Conservation (phyloP, 37 sponge, comb jelly and placozoan species). For the Beroe forskalii region DNA sequence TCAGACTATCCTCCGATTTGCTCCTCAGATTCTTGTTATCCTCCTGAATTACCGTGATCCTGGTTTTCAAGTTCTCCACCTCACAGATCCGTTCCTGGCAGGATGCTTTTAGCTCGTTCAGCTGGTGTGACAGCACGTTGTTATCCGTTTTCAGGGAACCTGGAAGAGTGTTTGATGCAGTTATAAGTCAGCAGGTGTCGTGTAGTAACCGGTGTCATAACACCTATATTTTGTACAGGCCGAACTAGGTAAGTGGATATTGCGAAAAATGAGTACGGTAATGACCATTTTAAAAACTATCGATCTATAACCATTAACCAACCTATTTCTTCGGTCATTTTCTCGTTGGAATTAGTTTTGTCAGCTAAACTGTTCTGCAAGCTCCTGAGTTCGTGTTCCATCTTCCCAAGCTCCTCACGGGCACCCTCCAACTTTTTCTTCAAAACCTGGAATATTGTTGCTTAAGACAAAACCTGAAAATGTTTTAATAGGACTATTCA, state of each 20-base stretch:
- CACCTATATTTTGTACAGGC: no score
- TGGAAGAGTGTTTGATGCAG: no score
- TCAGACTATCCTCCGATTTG: constrained; percentile 28
- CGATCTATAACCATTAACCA: no score
- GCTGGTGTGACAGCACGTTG: constrained; percentile 18
- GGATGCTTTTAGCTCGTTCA: constrained; percentile 8
- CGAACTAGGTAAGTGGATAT: no score
- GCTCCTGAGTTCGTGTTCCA: constrained; percentile 49
- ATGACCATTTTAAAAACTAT: no score
- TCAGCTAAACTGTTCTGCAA: background rate
- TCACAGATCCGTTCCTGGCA: constrained; percentile 10
- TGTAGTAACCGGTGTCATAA: no score
- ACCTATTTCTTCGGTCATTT: constrained; percentile 45
- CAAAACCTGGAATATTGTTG: constrained; percentile 44
- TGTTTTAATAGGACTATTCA: background rate
- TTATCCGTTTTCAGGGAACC: constrained; percentile 45
- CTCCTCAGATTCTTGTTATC: constrained; percentile 35
- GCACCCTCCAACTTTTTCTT: constrained; percentile 50
- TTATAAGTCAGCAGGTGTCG: no score
- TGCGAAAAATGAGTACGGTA: no score
- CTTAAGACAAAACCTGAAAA: background rate
- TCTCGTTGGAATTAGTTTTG: constrained; percentile 26
- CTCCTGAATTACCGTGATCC: constrained; percentile 54
- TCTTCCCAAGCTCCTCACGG: constrained; percentile 18
- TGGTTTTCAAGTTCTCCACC: constrained; percentile 32